Evolutionary conservation across 1,140 invertebrate genomes (phyloP).

Genomic region (Gryon sp.): DNA sequence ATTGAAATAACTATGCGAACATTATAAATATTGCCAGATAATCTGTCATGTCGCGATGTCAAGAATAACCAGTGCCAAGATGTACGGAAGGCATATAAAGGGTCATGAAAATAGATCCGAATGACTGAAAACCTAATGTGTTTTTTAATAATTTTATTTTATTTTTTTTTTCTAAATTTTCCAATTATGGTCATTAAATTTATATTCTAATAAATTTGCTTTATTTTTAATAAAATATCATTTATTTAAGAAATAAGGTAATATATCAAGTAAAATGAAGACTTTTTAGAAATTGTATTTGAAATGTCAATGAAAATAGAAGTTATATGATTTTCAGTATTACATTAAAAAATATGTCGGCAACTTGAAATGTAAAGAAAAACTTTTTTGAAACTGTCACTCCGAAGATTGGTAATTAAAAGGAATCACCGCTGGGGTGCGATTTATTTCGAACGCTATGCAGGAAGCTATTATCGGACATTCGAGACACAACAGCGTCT

Average conservation of each 20-base stretch:
- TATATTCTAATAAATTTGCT: too few relatives aligned
- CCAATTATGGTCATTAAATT: neutral
- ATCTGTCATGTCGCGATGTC: constrained; percentile 51
- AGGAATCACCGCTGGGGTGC: constrained; percentile 30
- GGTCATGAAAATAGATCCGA: constrained; percentile 56
- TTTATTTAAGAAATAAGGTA: too few relatives aligned
- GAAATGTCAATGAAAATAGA: too few relatives aligned
- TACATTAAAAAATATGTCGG: too few relatives aligned
- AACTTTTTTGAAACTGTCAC: neutral
- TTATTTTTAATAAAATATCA: too few relatives aligned
- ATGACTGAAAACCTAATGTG: constrained; percentile 33
- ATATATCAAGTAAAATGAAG: too few relatives aligned
- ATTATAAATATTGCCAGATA: constrained; percentile 38
- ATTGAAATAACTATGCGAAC: constrained; percentile 3
- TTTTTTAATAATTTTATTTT: too few relatives aligned
- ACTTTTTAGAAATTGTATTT: too few relatives aligned
- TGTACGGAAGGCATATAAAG: constrained; percentile 24
- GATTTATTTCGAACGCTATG: constrained; percentile 53
- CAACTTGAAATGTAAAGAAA: too few relatives aligned
- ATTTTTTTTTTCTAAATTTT: too few relatives aligned
- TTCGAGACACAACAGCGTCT: constrained; percentile 62
- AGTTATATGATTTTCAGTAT: too few relatives aligned
- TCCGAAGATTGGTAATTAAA: constrained; percentile 45
- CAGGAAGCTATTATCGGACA: constrained; percentile 62
- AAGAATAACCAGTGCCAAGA: constrained; percentile 47